Percentiles rank a stretch among this genome's conserved stretches.
These are phyloP conservation scores for Himalopsyche kuldschensis DNA, from an alignment of 2,888 invertebrate genomes.

Conservation along the genomic window DNA sequence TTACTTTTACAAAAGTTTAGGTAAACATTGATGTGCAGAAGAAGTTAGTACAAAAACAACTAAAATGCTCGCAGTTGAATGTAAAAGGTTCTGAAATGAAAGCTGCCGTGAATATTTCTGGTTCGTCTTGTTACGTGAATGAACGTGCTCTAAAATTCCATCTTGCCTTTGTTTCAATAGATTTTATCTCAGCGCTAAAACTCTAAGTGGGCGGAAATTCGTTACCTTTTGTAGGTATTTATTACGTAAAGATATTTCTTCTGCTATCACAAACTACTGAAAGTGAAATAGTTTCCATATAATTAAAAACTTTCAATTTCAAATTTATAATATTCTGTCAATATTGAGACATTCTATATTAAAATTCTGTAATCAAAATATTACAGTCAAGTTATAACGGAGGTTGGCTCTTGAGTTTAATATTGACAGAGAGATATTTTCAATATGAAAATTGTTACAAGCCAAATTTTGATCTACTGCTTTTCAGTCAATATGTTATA, in stretches of 20 bases:
- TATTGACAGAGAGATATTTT: no score
- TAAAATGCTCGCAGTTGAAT: not conserved
- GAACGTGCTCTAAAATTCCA: not conserved
- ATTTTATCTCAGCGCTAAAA: not conserved
- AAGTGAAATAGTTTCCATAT: not conserved
- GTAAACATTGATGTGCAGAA: no score
- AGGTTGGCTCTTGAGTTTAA: no score
- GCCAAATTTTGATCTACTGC: no score
- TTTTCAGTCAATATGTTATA: no score
- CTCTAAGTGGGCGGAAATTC: not conserved
- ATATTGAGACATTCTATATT: no score
- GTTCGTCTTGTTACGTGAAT: not conserved
- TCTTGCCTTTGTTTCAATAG: constrained; percentile 5
- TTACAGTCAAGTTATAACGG: no score
- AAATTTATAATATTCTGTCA: not conserved
- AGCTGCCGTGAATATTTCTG: not conserved
- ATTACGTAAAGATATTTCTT: not conserved
- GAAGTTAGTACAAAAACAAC: no score
- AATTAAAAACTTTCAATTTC: not conserved
- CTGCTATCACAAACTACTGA: not conserved
- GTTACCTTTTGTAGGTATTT: not conserved
- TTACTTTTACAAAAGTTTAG: no score
- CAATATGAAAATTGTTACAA: no score
- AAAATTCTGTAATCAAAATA: no score
- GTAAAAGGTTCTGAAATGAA: not conserved